Evolutionary conservation across 2,797 vertebrate genomes (phyloP).

Genomic region (Esox lucius): DNA sequence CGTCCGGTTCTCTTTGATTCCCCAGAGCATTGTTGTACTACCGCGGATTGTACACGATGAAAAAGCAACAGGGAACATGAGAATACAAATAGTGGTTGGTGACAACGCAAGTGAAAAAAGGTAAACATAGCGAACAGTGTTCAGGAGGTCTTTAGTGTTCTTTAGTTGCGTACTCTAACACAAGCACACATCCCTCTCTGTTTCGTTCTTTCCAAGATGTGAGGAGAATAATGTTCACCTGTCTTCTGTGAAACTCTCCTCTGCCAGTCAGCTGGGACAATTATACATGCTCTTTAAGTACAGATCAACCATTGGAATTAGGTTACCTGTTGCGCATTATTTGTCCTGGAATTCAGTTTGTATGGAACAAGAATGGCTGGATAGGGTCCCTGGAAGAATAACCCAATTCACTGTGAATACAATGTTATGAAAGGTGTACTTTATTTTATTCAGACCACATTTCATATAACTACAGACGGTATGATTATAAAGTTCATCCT

Average conservation of each 20-base stretch:
- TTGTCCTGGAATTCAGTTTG: neutral
- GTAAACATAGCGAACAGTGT: constrained; percentile 50
- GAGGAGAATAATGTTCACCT: constrained; percentile 43
- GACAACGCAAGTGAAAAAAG: constrained; percentile 41
- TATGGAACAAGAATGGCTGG: constrained; percentile 24
- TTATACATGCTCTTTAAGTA: neutral
- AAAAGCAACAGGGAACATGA: constrained; percentile 49
- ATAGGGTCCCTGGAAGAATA: constrained; percentile 60
- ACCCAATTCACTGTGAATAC: constrained; percentile 54
- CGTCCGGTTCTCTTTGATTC: constrained; percentile 58
- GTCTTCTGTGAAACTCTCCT: constrained; percentile 12
- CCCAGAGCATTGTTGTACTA: constrained; percentile 38
- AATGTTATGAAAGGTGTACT: constrained; percentile 55
- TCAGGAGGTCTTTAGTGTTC: constrained; percentile 46
- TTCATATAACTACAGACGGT: constrained; percentile 26
- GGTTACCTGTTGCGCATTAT: neutral
- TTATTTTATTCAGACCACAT: constrained; percentile 51
- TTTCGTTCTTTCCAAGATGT: constrained; percentile 14
- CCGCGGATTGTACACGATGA: constrained; percentile 51
- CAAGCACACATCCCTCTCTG: constrained; percentile 20
- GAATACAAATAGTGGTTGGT: constrained; percentile 58
- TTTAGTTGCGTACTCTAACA: constrained; percentile 31
- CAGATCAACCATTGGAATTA: neutral
- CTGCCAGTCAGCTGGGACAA: neutral
- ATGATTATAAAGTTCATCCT: constrained; percentile 57